A percentile compares a stretch with the other conserved stretches of the same genome.
phyloP scores from a whole-genome alignment of 92 coral and sea anemone genomes.

The Desmophyllum pertusum region DNA sequence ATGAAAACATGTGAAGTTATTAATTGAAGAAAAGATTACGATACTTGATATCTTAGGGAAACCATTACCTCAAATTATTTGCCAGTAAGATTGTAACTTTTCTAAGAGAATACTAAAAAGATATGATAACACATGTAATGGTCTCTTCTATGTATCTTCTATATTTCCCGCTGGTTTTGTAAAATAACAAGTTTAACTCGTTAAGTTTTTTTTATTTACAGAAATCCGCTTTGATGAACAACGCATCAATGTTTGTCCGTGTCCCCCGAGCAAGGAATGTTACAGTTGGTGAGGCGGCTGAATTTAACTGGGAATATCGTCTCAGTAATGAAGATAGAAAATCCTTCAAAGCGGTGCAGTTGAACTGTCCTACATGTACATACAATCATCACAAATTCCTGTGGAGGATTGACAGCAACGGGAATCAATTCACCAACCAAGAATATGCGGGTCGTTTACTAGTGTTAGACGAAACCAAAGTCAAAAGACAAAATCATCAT shows the following conservation, averaged over 20 bases:
- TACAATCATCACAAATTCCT: not conserved
- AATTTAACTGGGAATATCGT: slow-evolving; percentile 22
- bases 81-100: too few species aligned
- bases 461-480: not conserved
- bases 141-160: too few species aligned
- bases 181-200: not conserved
- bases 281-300: not conserved
- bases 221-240: not conserved
- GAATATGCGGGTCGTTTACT: not conserved
- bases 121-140: too few species aligned
- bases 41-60: too few species aligned
- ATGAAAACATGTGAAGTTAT: too few species aligned
- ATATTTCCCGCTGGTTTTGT: too few species aligned
- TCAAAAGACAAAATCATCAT: not conserved
- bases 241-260: not conserved
- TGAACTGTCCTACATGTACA: not conserved
- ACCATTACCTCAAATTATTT: too few species aligned
- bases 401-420: not conserved
- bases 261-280: slow-evolving; percentile 1
- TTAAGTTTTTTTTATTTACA: not conserved
- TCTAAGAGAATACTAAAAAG: too few species aligned
- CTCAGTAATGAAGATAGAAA: not conserved
- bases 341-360: not conserved
- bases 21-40: too few species aligned
- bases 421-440: not conserved